Evolutionary conservation across 92 coral and sea anemone genomes (phyloP).

Genomic region (Zoanthus gigantus): DNA sequence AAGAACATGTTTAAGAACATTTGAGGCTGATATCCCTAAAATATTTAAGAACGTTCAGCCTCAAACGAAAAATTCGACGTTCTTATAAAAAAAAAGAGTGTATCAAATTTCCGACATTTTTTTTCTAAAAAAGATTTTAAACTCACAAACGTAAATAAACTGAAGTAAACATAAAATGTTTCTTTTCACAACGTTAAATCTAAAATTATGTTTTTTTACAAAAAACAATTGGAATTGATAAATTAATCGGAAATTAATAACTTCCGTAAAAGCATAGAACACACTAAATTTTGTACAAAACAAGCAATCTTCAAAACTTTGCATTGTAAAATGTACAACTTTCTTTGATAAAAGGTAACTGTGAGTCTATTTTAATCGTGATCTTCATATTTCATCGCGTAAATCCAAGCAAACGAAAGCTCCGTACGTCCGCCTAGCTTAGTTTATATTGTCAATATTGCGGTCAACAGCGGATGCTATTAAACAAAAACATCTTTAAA

Average conservation of each 20-base stretch:
- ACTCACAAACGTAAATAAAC: not conserved
- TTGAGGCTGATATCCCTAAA: too few species aligned
- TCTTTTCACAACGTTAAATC: not conserved
- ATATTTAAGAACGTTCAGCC: too few species aligned
- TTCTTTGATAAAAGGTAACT: too few species aligned
- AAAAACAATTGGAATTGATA: not conserved
- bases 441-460: conserved; percentile 3
- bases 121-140: too few species aligned
- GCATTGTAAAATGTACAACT: not conserved
- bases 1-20: too few species aligned
- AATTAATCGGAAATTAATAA: not conserved
- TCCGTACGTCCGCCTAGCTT: too few species aligned
- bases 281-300: not conserved
- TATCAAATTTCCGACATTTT: not conserved
- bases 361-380: not conserved
- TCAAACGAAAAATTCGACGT: too few species aligned
- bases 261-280: not conserved
- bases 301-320: not conserved
- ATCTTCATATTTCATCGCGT: not conserved
- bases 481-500: conserved; percentile 37
- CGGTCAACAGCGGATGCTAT: conserved; percentile 37
- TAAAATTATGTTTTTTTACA: not conserved
- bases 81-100: too few species aligned
- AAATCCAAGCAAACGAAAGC: not conserved
- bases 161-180: not conserved